Evolutionary conservation across 2,888 invertebrate species (phyloP).

Genomic region (Rugalucina vietnamica): DNA sequence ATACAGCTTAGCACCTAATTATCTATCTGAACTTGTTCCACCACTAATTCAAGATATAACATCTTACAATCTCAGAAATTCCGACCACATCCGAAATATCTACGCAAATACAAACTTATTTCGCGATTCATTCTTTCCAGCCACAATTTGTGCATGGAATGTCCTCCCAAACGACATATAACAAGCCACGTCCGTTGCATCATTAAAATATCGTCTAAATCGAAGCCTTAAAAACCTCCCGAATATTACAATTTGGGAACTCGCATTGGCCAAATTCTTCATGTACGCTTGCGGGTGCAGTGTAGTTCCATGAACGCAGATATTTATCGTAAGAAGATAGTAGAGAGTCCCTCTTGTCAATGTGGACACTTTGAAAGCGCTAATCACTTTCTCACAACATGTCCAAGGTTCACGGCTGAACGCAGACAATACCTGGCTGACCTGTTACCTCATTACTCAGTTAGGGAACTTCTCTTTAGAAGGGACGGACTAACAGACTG

Average conservation of each 20-base stretch:
- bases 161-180: too few species aligned
- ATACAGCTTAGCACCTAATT: background rate
- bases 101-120: background rate
- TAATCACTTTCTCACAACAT: background rate
- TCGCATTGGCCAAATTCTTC: background rate
- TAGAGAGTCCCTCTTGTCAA: background rate
- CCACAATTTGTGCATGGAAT: too few species aligned
- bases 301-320: background rate
- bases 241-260: background rate
- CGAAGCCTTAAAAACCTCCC: background rate
- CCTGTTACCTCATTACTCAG: background rate
- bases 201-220: background rate
- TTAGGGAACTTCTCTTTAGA: background rate
- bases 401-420: background rate
- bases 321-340: background rate
- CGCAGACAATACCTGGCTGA: background rate
- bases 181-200: too few species aligned
- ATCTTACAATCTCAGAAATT: background rate
- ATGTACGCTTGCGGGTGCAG: background rate
- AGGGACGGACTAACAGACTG: background rate
- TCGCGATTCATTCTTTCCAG: too few species aligned
- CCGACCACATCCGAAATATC: background rate
- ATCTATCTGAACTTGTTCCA: background rate
- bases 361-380: background rate
- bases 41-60: background rate